Percentiles rank a stretch among this genome's conserved stretches.
These are phyloP conservation scores for Lysiphlebus fabarum DNA, from an alignment of 1,140 invertebrate species.

Conservation along the genomic window DNA sequence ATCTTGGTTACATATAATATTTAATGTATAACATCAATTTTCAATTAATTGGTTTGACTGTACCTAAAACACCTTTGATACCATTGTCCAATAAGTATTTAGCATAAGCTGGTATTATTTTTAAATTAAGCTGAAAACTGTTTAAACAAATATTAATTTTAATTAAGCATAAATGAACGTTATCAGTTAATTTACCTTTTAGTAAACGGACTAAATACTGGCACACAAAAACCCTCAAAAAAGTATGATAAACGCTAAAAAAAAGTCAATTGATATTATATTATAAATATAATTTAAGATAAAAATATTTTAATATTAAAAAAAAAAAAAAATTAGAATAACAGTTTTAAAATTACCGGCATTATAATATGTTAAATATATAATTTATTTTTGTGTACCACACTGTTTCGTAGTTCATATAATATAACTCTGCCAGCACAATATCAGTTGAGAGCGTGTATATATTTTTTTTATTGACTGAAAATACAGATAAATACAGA, in stretches of 20 bases:
- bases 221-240: constrained; percentile 62
- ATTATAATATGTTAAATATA: too few relatives aligned
- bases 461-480: too few relatives aligned
- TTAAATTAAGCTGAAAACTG: constrained; percentile 54
- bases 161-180: constrained; percentile 13
- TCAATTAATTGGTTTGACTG: constrained; percentile 23
- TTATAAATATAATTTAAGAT: too few relatives aligned
- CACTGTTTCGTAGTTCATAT: too few relatives aligned
- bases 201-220: constrained; percentile 67
- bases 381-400: too few relatives aligned
- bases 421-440: too few relatives aligned
- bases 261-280: too few relatives aligned
- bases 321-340: too few relatives aligned
- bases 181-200: constrained; percentile 57
- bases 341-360: too few relatives aligned
- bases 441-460: too few relatives aligned
- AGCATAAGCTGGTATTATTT: constrained; percentile 62
- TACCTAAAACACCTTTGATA: constrained; percentile 66
- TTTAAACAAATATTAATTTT: constrained; percentile 32
- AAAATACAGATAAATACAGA: too few relatives aligned
- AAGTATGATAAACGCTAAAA: constrained; percentile 30
- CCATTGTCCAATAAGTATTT: constrained; percentile 59
- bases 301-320: too few relatives aligned
- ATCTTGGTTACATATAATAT: neutral
- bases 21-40: neutral